Evolutionary conservation across 1,140 invertebrate genomes (phyloP).

Genomic region (Parasteatoda tepidariorum): DNA sequence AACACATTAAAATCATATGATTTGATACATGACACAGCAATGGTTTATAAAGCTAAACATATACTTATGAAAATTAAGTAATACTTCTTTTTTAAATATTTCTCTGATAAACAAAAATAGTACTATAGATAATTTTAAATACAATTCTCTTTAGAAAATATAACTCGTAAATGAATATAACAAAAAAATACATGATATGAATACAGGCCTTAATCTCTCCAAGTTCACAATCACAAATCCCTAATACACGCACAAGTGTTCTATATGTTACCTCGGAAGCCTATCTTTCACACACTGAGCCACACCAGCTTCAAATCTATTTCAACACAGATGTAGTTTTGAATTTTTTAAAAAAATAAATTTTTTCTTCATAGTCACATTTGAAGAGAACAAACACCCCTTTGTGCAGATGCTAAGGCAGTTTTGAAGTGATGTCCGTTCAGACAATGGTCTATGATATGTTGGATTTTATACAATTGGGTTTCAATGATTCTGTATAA

Average conservation of each 20-base stretch:
- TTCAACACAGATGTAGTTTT: slow-evolving; percentile 23
- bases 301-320: background rate
- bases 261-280: background rate
- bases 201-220: background rate
- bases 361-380: slow-evolving; percentile 45
- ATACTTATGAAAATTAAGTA: background rate
- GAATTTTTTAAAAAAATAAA: slow-evolving; percentile 55
- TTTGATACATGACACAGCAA: too few relatives aligned
- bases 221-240: slow-evolving; percentile 3
- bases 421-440: slow-evolving; percentile 46
- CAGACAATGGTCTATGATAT: slow-evolving; percentile 56
- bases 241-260: too few relatives aligned
- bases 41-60: background rate
- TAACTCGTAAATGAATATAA: slow-evolving; percentile 26
- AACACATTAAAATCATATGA: too few relatives aligned
- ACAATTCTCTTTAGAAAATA: slow-evolving; percentile 9
- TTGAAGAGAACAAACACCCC: slow-evolving; percentile 38
- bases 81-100: too few relatives aligned
- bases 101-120: background rate
- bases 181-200: slow-evolving; percentile 21
- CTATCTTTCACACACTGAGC: background rate
- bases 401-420: slow-evolving; percentile 58
- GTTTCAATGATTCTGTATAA: slow-evolving; percentile 33
- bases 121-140: background rate
- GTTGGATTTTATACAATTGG: slow-evolving; percentile 22